Base-by-base conservation (phyloP, 2,888 invertebrate genomes). In the Ormyrus pomaceus region DNA sequence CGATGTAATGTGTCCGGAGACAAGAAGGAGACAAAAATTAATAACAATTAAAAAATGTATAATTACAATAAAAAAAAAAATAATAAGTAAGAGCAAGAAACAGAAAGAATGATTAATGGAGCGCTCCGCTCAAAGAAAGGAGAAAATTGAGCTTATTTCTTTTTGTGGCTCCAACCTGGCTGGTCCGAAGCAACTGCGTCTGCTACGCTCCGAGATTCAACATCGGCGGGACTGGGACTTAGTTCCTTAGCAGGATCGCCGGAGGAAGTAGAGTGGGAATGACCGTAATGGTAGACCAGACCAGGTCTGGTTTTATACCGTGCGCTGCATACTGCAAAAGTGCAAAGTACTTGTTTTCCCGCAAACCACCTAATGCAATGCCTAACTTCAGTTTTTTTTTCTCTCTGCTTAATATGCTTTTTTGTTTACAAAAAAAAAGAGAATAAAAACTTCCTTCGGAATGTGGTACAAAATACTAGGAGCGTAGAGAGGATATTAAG, bases 221-320 rank as follows among this genome's bases (percentile, higher is more conserved):
- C 90, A 87, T 91, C 90, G 87, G 90, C 90, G 90, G 90, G 90
- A 91, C 90, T 90, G 90, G 90, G 90, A 90, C 90, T 90, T 90
- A 89, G 90, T 90, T 91, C 90, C 90, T 90, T 90, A 89, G 90
- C 90, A 91, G 90, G 91, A 88, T 91, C 90, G 88, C 90, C 91
- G 87, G 90, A 90, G 90, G 90, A 90, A 89, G 89, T 91, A 90
- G 90, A 90, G 94, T 97, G 97, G 89, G 96, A 96, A 93, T 97
- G 97, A 89, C 95, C 95, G 94, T 96, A 96, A 94, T 98, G 98
- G 93, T 98, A 98, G 87, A 96, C 97, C 90, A 98, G 94, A 86
- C 98, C 98, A 85, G 98, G 97, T 86, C 98, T 94, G 84, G 98
- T 98, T 94, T 98, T 98, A 95, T 98, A 98, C 90, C 97, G 95